Evolutionary conservation across 2,888 invertebrate genomes (phyloP).

Genomic region (Trichopria drosophilae): DNA sequence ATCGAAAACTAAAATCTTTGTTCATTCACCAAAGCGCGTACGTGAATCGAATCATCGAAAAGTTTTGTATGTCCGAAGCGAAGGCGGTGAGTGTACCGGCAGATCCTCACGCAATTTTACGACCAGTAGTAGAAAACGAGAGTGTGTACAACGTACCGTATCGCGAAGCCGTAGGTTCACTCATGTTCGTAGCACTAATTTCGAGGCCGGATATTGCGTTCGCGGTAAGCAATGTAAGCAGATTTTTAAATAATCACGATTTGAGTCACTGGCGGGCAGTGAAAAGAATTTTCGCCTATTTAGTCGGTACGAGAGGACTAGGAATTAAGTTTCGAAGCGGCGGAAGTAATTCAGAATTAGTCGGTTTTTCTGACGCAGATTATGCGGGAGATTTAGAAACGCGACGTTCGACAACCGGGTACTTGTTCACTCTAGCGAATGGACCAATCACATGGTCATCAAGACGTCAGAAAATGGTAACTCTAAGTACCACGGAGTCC

Average conservation of each 20-base stretch:
- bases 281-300: slow-evolving; percentile 31
- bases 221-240: slow-evolving; percentile 37
- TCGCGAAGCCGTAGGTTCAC: slow-evolving; percentile 27
- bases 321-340: slow-evolving; percentile 29
- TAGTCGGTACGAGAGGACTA: slow-evolving; percentile 11
- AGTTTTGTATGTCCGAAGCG: slow-evolving; percentile 24
- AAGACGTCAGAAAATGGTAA: slow-evolving; percentile 3
- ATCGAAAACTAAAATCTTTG: slow-evolving; percentile 12
- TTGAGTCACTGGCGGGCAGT: slow-evolving; percentile 33
- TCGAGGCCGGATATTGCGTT: slow-evolving; percentile 32
- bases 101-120: slow-evolving; percentile 9
- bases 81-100: slow-evolving; percentile 16
- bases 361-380: slow-evolving; percentile 28
- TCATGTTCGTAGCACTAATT: slow-evolving; percentile 26
- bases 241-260: slow-evolving; percentile 22
- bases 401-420: slow-evolving; percentile 36
- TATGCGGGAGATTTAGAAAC: slow-evolving; percentile 34
- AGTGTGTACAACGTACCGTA: slow-evolving; percentile 1
- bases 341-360: slow-evolving; percentile 16
- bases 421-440: neutral
- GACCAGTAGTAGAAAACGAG: too few relatives aligned
- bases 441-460: slow-evolving; percentile 5
- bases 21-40: slow-evolving; percentile 30
- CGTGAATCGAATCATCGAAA: slow-evolving; percentile 18
- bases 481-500: too few relatives aligned